Conservation (phyloP, 2,113 vertebrate species). For the Gobio gobio region DNA sequence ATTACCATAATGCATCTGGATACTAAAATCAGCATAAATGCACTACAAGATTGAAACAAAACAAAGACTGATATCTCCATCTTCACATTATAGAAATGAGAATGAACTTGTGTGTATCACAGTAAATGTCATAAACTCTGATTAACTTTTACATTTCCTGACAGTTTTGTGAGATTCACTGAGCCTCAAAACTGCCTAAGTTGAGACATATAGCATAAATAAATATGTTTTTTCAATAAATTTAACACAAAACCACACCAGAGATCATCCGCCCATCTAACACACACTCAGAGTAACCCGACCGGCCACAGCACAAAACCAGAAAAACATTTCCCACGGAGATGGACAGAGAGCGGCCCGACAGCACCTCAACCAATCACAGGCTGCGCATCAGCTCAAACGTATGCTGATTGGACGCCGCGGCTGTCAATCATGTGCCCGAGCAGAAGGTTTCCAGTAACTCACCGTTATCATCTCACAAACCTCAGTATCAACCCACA, state of each 20-base stretch:
- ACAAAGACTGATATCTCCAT: too few species aligned
- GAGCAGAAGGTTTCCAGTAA: conserved; percentile 3
- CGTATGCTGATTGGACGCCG: neutral
- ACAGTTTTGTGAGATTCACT: neutral
- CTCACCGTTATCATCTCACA: neutral
- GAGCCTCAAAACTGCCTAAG: neutral
- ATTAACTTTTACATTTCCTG: neutral
- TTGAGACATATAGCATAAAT: neutral
- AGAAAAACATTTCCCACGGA: neutral
- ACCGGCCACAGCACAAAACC: neutral
- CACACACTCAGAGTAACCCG: neutral
- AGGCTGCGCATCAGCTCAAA: neutral
- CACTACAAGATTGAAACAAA: too few species aligned
- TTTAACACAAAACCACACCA: neutral
- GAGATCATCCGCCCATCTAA: neutral
- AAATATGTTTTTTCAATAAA: too few species aligned
- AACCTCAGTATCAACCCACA: neutral
- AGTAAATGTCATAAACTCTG: too few species aligned
- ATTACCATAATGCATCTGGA: too few species aligned
- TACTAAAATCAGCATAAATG: too few species aligned
- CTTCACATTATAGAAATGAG: too few species aligned
- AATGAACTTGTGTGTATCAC: too few species aligned
- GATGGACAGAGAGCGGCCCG: neutral
- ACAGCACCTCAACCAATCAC: neutral
- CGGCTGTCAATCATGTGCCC: neutral